Percentiles rank a stretch among this genome's conserved stretches.
These are phyloP conservation scores for Sakesphorus luctuosus DNA, from an alignment of 2,113 vertebrate genomes.

Conservation along the genomic window DNA sequence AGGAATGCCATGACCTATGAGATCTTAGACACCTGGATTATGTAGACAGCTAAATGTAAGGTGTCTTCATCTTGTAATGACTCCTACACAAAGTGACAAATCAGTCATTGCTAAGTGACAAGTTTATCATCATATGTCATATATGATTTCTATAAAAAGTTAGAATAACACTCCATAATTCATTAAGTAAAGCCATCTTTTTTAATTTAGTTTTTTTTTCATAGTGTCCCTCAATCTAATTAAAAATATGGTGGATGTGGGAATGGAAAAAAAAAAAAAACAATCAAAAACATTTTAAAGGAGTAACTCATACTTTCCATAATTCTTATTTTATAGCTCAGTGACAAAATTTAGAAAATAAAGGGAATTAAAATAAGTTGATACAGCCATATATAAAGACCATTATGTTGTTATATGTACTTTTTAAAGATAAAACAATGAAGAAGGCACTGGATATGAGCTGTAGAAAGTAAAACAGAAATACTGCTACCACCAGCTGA, in stretches of 20 bases:
- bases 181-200: background rate
- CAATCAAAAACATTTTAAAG: background rate
- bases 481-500: background rate
- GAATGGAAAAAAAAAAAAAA: background rate
- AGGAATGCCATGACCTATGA: background rate
- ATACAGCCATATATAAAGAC: background rate
- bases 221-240: background rate
- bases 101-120: background rate
- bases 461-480: background rate
- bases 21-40: background rate
- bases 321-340: background rate
- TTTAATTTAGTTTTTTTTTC: background rate
- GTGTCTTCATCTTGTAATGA: background rate
- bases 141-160: background rate
- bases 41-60: background rate
- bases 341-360: background rate
- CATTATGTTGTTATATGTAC: background rate
- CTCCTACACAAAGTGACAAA: slow-evolving; percentile 2
- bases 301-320: background rate
- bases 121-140: background rate
- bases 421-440: background rate
- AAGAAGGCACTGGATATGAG: background rate
- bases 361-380: background rate
- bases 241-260: background rate
- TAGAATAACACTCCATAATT: slow-evolving; percentile 31